Evolutionary conservation across 2,888 invertebrate genomes (phyloP).

Genomic region (Cephus rjabovi): DNA sequence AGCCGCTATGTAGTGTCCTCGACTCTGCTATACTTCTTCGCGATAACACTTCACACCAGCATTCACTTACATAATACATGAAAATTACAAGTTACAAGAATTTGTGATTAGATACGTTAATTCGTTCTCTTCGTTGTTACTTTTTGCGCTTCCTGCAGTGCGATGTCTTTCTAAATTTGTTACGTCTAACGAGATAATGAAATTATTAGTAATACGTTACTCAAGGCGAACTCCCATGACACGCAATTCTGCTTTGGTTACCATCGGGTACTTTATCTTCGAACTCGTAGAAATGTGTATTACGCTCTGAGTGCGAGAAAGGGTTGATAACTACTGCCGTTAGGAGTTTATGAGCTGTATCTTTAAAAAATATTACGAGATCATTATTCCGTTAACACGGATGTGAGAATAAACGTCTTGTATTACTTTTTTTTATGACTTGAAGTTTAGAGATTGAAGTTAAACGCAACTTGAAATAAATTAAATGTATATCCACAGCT

Average conservation of each 20-base stretch:
- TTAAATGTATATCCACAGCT: too few relatives aligned
- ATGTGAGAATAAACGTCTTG: background rate
- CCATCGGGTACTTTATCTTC: background rate
- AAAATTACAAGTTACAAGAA: background rate
- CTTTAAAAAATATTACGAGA: background rate
- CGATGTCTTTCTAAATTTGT: background rate
- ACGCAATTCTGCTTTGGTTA: background rate
- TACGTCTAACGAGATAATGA: background rate
- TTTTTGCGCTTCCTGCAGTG: background rate
- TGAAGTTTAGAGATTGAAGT: too few relatives aligned
- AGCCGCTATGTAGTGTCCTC: background rate
- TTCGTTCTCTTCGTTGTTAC: background rate
- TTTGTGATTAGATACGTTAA: background rate
- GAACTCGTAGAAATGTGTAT: background rate
- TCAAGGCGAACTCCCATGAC: background rate
- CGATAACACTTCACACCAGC: background rate
- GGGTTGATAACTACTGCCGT: background rate
- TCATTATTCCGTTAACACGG: background rate
- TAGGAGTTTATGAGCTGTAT: background rate
- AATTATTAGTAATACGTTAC: background rate
- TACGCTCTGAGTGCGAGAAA: background rate
- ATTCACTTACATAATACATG: background rate
- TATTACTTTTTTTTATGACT: too few relatives aligned
- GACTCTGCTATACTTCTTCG: background rate
- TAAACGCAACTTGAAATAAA: too few relatives aligned